Evolutionary conservation across 2,888 invertebrate genomes (phyloP), one percentile per base, ranked within the genome.

Genomic region (Meiosimyza platycephala): DNA sequence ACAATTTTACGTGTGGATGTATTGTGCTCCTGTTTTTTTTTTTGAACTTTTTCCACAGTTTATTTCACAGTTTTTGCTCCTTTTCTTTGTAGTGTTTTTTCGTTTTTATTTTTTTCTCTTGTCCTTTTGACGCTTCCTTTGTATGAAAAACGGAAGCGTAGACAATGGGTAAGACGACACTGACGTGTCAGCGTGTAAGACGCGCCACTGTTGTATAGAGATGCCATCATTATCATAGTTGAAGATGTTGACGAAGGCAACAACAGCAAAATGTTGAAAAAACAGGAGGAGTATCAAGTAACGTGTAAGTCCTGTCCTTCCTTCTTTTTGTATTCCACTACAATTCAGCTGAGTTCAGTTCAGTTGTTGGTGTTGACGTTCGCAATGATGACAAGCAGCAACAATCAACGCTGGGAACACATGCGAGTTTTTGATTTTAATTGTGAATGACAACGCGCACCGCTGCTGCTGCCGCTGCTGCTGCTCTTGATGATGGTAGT

Each of bases 401-500:
- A 40, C 6, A 40, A 40, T 9, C 40, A 70, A 62, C 69, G 57
- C 33, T 28, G 33, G 22, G 33, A 28, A 33, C n/a, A 12, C 62
- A 50, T 22, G 52, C 69, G 51, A 52, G 18, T 50, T 40, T 50
- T 40, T 63, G 62, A 51, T 62, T 62, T 47, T 70, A 70, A 77
- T 77, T 77, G 75, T 75, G 74, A 76, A 72, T 76, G 77, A 77
- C 77, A 76, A 73, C 72, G 75, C 72, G 74, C 73, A 80, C 80
- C 80, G 80, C 77, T 78, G 81, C 77, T 78, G 79, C 79, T 79
- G 80, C 80, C 80, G 80, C 77, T 78, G 81, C 77, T 78, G 79
- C 79, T 79, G 80, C 78, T 79, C 79, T 79, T 78, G 79, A 76
- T 75, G 77, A 80, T 79, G 79, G 78, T 76, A 75, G 73, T 76